A percentile compares a stretch with the other conserved stretches of the same genome.
phyloP scores from a whole-genome alignment of 2,113 vertebrate genomes.

The Lophius piscatorius region DNA sequence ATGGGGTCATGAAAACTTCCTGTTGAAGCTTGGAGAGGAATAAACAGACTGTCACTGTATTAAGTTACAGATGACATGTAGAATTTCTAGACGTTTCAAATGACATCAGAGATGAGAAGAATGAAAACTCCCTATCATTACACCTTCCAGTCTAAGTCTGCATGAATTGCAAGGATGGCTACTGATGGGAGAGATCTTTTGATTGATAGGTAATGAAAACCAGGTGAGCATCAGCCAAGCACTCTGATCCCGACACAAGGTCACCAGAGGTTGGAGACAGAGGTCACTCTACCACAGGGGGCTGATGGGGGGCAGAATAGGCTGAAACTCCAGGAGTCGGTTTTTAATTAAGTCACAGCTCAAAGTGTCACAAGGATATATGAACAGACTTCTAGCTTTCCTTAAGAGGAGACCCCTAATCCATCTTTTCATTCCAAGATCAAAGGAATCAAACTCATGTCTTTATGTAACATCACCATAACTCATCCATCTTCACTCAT shows the following conservation, averaged over 20 bases:
- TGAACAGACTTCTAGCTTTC: conserved; percentile 23
- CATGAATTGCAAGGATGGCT: conserved; percentile 2
- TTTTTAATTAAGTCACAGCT: conserved; percentile 75
- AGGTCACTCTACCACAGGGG: conserved; percentile 64
- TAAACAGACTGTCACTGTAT: conserved; percentile 35
- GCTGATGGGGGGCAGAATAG: conserved; percentile 40
- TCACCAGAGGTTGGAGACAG: conserved; percentile 62
- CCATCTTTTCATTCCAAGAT: conserved; percentile 60
- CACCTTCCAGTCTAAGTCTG: neutral
- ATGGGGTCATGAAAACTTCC: conserved; percentile 17
- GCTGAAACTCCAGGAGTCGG: conserved; percentile 68
- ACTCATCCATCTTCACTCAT: neutral
- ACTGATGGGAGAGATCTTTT: conserved; percentile 27
- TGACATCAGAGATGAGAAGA: conserved; percentile 3
- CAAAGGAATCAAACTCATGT: conserved; percentile 49
- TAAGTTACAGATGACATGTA: conserved; percentile 21
- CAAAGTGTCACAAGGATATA: conserved; percentile 67
- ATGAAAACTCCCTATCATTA: neutral
- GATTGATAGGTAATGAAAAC: conserved; percentile 68
- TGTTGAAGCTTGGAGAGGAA: conserved; percentile 1
- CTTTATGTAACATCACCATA: conserved; percentile 40
- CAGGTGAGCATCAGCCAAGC: conserved; percentile 69
- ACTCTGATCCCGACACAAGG: conserved; percentile 42
- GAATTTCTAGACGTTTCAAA: conserved; percentile 30
- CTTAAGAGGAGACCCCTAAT: conserved; percentile 56